A percentile compares a stretch with the other conserved stretches of the same genome.
These are phyloP conservation scores for Drosophila truncata DNA, from an alignment of 1,140 invertebrate genomes.

Conservation along the genomic window DNA sequence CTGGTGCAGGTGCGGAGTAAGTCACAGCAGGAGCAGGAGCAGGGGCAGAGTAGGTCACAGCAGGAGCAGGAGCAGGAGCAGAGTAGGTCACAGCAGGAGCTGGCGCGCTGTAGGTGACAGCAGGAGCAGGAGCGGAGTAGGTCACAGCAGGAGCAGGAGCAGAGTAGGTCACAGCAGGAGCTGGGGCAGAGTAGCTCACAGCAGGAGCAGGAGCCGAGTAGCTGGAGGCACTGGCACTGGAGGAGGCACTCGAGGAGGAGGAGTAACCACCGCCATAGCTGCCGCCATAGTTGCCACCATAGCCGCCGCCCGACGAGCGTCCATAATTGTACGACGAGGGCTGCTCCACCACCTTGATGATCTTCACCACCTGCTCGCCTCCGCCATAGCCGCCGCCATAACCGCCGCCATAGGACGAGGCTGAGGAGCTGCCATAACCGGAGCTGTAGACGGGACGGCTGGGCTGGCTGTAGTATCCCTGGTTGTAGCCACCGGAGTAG, in stretches of 20 bases:
- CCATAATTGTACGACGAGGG: constrained; percentile 53
- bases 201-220: constrained; percentile 51
- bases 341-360: constrained; percentile 73
- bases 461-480: constrained; percentile 69
- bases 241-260: constrained; percentile 34
- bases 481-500: constrained; percentile 66
- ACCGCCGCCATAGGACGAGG: constrained; percentile 9
- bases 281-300: constrained; percentile 33
- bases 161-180: constrained; percentile 31
- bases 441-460: constrained; percentile 67
- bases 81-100: constrained; percentile 36
- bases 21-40: constrained; percentile 37
- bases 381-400: constrained; percentile 44
- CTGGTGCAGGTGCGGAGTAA: constrained; percentile 41
- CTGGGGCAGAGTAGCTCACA: constrained; percentile 42
- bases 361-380: constrained; percentile 65
- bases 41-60: constrained; percentile 29
- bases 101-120: constrained; percentile 28
- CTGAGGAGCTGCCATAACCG: constrained; percentile 37
- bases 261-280: constrained; percentile 26
- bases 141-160: constrained; percentile 38
- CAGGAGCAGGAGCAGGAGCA: constrained; percentile 43
- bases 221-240: constrained; percentile 32
- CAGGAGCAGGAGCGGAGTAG: constrained; percentile 22
- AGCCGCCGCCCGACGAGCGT: constrained; percentile 31